Evolutionary conservation across 2,797 vertebrate genomes (phyloP).

Genomic region (Cirrhinus mrigala): DNA sequence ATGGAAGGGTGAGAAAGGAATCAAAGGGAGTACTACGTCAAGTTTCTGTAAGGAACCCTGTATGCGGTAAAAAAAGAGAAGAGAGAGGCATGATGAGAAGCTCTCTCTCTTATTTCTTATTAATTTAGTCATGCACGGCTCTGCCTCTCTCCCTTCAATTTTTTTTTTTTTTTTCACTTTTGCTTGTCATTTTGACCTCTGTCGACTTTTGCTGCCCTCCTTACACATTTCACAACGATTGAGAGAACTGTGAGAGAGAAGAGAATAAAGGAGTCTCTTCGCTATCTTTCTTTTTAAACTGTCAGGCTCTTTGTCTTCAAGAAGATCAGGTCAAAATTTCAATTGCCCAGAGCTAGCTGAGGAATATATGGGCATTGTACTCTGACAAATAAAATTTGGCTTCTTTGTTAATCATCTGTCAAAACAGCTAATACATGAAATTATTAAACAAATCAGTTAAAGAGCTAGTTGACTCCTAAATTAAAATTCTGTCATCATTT

Average conservation of each 20-base stretch:
- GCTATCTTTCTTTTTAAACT: conserved; percentile 34
- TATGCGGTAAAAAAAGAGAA: conserved; percentile 10
- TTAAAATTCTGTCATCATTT: neutral
- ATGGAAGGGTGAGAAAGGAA: conserved; percentile 17
- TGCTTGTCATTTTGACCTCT: conserved; percentile 43
- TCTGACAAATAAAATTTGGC: conserved; percentile 24
- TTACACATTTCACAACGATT: conserved; percentile 51
- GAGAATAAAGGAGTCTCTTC: conserved; percentile 48
- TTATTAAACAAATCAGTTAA: conserved; percentile 26
- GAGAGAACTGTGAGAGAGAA: conserved; percentile 33
- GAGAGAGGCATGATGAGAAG: neutral
- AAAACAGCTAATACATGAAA: neutral
- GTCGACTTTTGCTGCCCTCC: conserved; percentile 27
- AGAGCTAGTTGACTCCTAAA: neutral
- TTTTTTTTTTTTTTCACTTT: conserved; percentile 7
- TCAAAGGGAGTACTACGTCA: conserved; percentile 38
- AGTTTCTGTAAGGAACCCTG: conserved; percentile 3
- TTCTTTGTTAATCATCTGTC: conserved; percentile 17
- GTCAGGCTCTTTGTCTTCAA: conserved; percentile 8
- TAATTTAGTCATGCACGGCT: conserved; percentile 44
- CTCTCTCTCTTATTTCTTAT: conserved; percentile 22
- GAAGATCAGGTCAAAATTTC: conserved; percentile 33
- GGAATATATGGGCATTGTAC: conserved; percentile 1
- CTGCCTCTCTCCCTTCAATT: conserved; percentile 30
- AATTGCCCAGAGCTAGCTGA: conserved; percentile 30